phyloP scores from a whole-genome alignment of 2,888 invertebrate genomes.

The Gnatocerus cornutus region DNA sequence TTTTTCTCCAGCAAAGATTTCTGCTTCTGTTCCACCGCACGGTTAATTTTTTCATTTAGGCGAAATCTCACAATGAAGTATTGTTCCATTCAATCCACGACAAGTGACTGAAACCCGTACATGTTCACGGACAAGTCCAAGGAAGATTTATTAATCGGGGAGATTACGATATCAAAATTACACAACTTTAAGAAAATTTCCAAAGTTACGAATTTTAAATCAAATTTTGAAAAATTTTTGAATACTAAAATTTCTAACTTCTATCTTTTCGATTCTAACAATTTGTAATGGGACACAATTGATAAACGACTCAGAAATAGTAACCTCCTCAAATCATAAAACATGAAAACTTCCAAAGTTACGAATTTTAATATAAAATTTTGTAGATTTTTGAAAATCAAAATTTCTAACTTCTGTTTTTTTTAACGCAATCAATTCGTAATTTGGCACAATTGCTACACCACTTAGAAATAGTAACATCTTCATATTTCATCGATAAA shows the following conservation, averaged over 20 bases:
- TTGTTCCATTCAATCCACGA: neutral
- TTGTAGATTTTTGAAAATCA: too few species aligned
- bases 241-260: too few species aligned
- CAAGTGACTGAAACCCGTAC: neutral
- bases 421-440: too few species aligned
- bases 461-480: too few species aligned
- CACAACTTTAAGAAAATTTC: neutral
- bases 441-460: too few species aligned
- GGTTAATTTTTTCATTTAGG: neutral
- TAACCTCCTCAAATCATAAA: constrained; percentile 25
- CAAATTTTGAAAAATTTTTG: constrained; percentile 14
- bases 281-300: too few species aligned
- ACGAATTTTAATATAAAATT: too few species aligned
- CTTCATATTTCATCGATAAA: too few species aligned
- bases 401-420: too few species aligned
- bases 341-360: too few species aligned
- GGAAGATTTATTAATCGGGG: neutral
- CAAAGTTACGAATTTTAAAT: neutral
- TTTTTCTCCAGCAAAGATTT: constrained; percentile 30
- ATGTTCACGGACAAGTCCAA: neutral
- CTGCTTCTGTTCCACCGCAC: neutral
- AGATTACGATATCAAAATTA: neutral
- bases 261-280: too few species aligned
- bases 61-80: constrained; percentile 2
- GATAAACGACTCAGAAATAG: too few species aligned